These are phyloP conservation scores for Myiozetetes cayanensis DNA, from an alignment of 2,113 vertebrate genomes.

Conservation along the genomic window DNA sequence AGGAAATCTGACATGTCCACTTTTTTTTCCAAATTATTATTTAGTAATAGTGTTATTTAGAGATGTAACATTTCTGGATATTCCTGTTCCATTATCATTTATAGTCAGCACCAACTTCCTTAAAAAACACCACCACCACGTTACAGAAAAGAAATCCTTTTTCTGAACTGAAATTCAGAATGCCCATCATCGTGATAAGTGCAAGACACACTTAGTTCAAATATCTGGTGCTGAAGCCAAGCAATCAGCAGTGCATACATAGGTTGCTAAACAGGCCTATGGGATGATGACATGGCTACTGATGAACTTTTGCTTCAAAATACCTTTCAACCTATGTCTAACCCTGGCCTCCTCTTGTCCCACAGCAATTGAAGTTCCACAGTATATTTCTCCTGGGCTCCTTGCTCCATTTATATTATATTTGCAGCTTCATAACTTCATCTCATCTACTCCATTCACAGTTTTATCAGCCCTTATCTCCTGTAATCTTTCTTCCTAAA, in stretches of 20 bases:
- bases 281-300: not conserved
- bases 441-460: not conserved
- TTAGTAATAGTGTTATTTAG: not conserved
- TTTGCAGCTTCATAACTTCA: not conserved
- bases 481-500: not conserved
- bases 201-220: not conserved
- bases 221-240: not conserved
- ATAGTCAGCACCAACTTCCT: not conserved
- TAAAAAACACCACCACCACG: not conserved
- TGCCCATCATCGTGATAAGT: not conserved
- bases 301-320: not conserved
- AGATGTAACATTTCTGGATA: not conserved
- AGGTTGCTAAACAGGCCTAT: not conserved
- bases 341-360: not conserved
- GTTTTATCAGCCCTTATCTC: not conserved
- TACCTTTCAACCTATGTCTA: not conserved
- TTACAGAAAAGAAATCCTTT: not conserved
- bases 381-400: not conserved
- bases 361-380: not conserved
- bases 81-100: not conserved
- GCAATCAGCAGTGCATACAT: not conserved
- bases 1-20: rapidly evolving
- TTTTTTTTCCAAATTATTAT: not conserved
- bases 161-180: not conserved
- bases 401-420: not conserved